These are phyloP conservation scores for Andrena hattorfiana DNA, from an alignment of 2,888 invertebrate species.

Conservation along the genomic window DNA sequence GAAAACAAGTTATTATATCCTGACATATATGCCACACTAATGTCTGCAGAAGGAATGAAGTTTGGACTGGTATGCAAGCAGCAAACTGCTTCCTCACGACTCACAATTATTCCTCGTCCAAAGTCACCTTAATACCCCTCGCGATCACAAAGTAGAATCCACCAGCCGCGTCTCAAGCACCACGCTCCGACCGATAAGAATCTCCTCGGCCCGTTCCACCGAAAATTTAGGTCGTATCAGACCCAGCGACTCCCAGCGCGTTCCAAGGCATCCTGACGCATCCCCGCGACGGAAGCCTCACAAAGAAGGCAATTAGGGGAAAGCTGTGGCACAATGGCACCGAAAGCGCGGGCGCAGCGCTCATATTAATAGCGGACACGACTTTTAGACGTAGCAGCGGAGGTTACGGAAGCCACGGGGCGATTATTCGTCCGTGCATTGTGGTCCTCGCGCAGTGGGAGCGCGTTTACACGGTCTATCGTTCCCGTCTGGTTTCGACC, in stretches of 20 bases:
- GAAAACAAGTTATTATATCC: no score
- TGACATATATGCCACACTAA: no score
- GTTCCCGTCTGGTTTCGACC: conserved; percentile 25
- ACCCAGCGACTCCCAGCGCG: background rate
- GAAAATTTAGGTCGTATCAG: conserved; percentile 15
- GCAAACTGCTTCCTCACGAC: background rate
- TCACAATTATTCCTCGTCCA: background rate
- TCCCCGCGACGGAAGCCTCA: conserved; percentile 30
- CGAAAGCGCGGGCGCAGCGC: conserved; percentile 59
- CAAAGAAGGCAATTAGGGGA: conserved; percentile 45
- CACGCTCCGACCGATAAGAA: background rate
- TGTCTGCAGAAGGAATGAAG: no score
- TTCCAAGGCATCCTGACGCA: background rate
- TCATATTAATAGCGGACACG: conserved; percentile 76
- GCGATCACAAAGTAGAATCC: background rate
- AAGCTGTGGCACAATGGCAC: conserved; percentile 61
- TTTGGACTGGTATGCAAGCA: no score
- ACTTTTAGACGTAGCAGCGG: conserved; percentile 49
- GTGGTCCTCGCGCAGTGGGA: conserved; percentile 76
- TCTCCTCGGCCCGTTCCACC: background rate
- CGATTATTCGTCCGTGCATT: conserved; percentile 71
- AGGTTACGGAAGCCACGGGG: conserved; percentile 71
- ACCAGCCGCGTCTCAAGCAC: background rate
- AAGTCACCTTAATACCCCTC: background rate
- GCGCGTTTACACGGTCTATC: conserved; percentile 66